Evolutionary conservation across 1,140 invertebrate genomes (phyloP).

Genomic region (Drosophila sp.): DNA sequence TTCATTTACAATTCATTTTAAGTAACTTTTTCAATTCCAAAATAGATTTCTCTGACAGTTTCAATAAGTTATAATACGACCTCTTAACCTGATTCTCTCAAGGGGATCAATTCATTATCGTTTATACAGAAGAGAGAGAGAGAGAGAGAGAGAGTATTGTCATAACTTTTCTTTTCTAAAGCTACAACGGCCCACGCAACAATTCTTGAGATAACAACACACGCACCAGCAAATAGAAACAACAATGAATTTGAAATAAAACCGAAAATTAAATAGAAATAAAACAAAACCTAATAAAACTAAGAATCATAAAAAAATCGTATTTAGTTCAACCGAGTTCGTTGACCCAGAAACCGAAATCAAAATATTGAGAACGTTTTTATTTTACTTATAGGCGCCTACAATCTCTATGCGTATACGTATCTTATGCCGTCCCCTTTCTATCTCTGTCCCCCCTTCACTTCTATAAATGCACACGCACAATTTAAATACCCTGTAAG

Average conservation of each 20-base stretch:
- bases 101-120: slow-evolving; percentile 26
- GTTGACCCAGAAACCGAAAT: slow-evolving; percentile 80
- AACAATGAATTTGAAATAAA: slow-evolving; percentile 9
- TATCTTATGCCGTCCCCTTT: not conserved
- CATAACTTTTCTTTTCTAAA: slow-evolving; percentile 80
- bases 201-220: slow-evolving; percentile 56
- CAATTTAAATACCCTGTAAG: slow-evolving; percentile 14
- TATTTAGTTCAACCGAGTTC: slow-evolving; percentile 79
- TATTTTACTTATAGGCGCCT: slow-evolving; percentile 37
- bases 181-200: slow-evolving; percentile 65
- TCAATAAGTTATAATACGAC: slow-evolving; percentile 13
- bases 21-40: not conserved
- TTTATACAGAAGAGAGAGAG: not conserved
- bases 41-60: slow-evolving; percentile 8
- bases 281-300: slow-evolving; percentile 58
- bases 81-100: slow-evolving; percentile 31
- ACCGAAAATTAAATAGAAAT: slow-evolving; percentile 35
- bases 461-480: slow-evolving; percentile 2
- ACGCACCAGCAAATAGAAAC: slow-evolving; percentile 42
- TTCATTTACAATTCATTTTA: not conserved
- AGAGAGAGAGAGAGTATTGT: slow-evolving; percentile 6
- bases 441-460: not conserved
- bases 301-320: slow-evolving; percentile 44
- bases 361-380: slow-evolving; percentile 62
- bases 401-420: slow-evolving; percentile 38